phyloP scores from a whole-genome alignment of 2,113 vertebrate species.

The Morphnarchus princeps region DNA sequence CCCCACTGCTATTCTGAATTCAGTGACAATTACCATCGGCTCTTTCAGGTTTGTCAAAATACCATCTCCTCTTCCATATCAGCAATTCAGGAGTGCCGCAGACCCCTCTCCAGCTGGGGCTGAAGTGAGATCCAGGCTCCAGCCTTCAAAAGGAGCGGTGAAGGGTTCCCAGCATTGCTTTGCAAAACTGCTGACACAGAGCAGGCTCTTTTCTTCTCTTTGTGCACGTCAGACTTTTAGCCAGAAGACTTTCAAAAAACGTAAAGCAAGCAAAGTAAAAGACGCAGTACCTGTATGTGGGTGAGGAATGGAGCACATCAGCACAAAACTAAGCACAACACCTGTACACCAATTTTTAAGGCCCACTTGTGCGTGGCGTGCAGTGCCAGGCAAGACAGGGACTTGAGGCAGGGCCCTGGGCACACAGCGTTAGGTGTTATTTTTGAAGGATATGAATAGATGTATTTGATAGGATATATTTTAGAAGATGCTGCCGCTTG shows the following conservation, averaged over 20 bases:
- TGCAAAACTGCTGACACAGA: neutral
- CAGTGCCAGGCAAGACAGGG: neutral
- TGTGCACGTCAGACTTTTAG: neutral
- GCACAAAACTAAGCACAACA: rapidly evolving
- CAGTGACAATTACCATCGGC: neutral
- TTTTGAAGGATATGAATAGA: rapidly evolving
- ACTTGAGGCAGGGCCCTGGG: neutral
- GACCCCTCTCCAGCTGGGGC: neutral
- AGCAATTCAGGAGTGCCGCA: neutral
- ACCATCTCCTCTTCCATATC: rapidly evolving
- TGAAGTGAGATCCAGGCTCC: neutral
- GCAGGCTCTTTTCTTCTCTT: neutral
- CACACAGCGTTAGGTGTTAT: rapidly evolving
- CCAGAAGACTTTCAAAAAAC: neutral
- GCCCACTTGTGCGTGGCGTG: neutral
- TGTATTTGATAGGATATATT: rapidly evolving
- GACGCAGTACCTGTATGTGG: rapidly evolving
- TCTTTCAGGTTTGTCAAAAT: neutral
- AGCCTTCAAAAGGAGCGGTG: neutral
- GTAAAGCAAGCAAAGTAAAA: neutral
- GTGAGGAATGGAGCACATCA: neutral
- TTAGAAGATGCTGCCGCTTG: neutral
- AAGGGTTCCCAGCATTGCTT: neutral
- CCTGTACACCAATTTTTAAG: rapidly evolving
- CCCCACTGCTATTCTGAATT: neutral